Evolutionary conservation across 1,140 invertebrate species (phyloP).

Genomic region (Brachionus rubens): DNA sequence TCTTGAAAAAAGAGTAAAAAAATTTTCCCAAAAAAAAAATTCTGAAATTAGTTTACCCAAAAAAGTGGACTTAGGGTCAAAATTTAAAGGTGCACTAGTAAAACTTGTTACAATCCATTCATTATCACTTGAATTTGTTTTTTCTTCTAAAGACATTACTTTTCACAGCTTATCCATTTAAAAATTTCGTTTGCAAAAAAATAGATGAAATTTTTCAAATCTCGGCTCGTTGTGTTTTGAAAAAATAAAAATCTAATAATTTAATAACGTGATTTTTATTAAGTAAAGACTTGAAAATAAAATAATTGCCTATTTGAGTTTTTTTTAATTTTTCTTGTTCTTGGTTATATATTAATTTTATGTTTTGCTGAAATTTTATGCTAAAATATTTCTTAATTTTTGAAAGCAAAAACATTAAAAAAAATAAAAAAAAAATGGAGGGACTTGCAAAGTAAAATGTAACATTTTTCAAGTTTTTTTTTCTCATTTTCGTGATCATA

Average conservation of each 20-base stretch:
- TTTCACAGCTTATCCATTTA: too few relatives aligned
- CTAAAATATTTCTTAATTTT: conserved; percentile 25
- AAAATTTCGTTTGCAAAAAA: too few relatives aligned
- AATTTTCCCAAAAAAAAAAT: background rate
- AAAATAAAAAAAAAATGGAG: too few relatives aligned
- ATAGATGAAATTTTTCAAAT: too few relatives aligned
- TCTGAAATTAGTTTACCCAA: too few relatives aligned
- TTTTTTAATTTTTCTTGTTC: too few relatives aligned
- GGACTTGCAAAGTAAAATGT: conserved; percentile 31
- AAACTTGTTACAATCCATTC: conserved; percentile 33
- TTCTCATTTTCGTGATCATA: background rate
- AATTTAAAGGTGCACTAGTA: conserved; percentile 4
- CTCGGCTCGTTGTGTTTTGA: too few relatives aligned
- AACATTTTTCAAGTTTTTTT: background rate
- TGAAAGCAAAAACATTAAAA: background rate
- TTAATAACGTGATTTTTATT: conserved; percentile 11
- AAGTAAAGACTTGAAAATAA: background rate
- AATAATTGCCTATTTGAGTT: background rate
- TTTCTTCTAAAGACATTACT: conserved; percentile 3
- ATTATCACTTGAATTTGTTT: conserved; percentile 23
- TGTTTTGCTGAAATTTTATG: conserved; percentile 33
- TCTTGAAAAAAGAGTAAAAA: too few relatives aligned
- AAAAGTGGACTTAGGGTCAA: background rate
- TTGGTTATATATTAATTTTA: background rate
- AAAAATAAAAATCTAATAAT: background rate